phyloP scores from a whole-genome alignment of 2,113 vertebrate species.

The Brevimyrus niger region DNA sequence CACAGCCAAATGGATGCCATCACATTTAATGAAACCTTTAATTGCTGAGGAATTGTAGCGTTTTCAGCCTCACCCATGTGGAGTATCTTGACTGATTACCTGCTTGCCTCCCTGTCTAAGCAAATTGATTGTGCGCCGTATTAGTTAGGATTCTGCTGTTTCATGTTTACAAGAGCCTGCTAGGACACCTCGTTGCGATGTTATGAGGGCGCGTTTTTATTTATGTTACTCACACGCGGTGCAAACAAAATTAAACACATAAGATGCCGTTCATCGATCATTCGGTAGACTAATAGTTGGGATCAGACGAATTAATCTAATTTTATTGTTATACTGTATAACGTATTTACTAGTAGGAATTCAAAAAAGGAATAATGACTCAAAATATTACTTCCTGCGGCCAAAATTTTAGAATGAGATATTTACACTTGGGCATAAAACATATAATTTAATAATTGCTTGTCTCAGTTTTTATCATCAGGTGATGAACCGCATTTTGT shows the following conservation, averaged over 20 bases:
- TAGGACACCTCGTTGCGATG: not conserved
- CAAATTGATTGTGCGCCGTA: not conserved
- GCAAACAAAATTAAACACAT: not conserved
- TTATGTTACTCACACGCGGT: not conserved
- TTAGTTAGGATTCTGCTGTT: not conserved
- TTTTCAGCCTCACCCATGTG: not conserved
- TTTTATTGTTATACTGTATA: not conserved
- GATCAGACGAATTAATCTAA: not conserved
- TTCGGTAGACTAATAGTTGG: not conserved
- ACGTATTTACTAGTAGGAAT: not conserved
- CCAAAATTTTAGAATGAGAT: not conserved
- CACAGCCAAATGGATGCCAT: conserved; percentile 7
- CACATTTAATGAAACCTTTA: conserved; percentile 18
- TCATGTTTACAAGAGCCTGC: not conserved
- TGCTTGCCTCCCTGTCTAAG: not conserved
- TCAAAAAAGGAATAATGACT: not conserved
- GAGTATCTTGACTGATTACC: not conserved
- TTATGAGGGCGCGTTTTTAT: not conserved
- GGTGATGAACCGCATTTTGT: not conserved
- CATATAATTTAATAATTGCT: not conserved
- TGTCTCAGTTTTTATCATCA: not conserved
- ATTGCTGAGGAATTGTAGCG: conserved; percentile 6
- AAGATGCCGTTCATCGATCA: not conserved
- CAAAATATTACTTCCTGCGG: not conserved
- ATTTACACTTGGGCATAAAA: not conserved